Base-by-base conservation (phyloP, 2,888 invertebrate species). In the Polyommatus iphigenia region DNA sequence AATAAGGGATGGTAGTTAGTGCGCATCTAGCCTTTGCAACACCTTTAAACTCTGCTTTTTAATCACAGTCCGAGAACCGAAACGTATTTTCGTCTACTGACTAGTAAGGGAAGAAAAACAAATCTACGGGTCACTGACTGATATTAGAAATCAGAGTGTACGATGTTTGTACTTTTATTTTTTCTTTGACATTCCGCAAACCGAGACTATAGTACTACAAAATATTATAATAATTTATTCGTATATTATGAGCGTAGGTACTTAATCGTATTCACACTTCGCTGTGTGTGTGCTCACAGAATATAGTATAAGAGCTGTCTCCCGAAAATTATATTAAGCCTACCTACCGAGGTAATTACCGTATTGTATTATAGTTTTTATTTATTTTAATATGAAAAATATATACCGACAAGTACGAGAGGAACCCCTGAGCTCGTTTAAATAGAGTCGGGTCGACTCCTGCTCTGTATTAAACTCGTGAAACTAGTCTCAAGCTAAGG, bases 171-270 rank as follows among this genome's bases (percentile, higher is more conserved):
- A 57, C 32, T 76, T 76, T 59, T 46, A 57, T 77, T 79, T 82
- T 78, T 83, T 80, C 82, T 83, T 78, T 82, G 84, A 87, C 88
- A 88, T 88, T 88, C 87, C 87, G 85, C 83, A 84, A 80, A 80
- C 81, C 83, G 84, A 84, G 83, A 81, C 82, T 82, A 82, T 79
- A 81, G 80, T 78, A 72, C 78, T 77, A 71, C 77, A 78, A 24
- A 62, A 62, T 62, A 62, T 62, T 46, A 13, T 46, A 46, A 46
- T 59, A 18, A 59, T 59, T 8, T 32, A 32, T 67, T 29, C 41
- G 13, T 75, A 8, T 54, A 29, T 72, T 10, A 46, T 29, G 75
- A 75, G 75, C 75, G 24, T 54, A 54, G 50, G 86, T 87, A 87
- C 86, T 86, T 86, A 86, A 86, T 78, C 76, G 15, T 75, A 50